phyloP scores from a whole-genome alignment of 2,113 vertebrate genomes.

The Brachyhypopomus gauderio region DNA sequence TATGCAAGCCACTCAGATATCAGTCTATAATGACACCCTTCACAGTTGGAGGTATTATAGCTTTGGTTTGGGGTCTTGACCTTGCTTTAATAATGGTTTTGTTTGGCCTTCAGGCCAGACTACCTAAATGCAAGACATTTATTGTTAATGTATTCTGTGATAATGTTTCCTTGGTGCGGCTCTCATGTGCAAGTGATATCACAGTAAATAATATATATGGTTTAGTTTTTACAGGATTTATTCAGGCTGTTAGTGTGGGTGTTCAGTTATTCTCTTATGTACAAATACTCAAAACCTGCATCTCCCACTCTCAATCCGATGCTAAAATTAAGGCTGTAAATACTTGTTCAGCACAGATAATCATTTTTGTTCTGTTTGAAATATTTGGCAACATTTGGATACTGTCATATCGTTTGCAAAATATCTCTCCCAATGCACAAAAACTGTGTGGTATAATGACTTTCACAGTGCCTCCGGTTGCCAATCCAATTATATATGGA shows the following conservation, averaged over 20 bases:
- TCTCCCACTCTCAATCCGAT: slow-evolving; percentile 32
- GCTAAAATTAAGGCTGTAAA: slow-evolving; percentile 52
- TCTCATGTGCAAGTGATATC: slow-evolving; percentile 49
- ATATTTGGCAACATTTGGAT: not conserved
- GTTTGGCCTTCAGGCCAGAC: slow-evolving; percentile 43
- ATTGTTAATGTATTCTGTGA: slow-evolving; percentile 50
- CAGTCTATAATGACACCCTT: slow-evolving; percentile 44
- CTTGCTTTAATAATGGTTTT: slow-evolving; percentile 36
- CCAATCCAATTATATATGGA: slow-evolving; percentile 53
- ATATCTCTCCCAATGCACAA: slow-evolving; percentile 17
- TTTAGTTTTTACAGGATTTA: slow-evolving; percentile 45
- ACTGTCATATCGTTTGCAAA: slow-evolving; percentile 47
- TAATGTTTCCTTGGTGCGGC: slow-evolving; percentile 46
- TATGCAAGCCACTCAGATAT: slow-evolving; percentile 52
- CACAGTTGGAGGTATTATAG: slow-evolving; percentile 54
- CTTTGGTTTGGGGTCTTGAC: slow-evolving; percentile 44
- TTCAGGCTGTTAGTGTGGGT: slow-evolving; percentile 47
- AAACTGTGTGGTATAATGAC: slow-evolving; percentile 42
- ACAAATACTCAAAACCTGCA: slow-evolving; percentile 46
- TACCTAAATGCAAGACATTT: slow-evolving; percentile 41
- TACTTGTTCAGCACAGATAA: slow-evolving; percentile 50
- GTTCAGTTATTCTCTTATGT: slow-evolving; percentile 52
- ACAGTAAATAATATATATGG: slow-evolving; percentile 55
- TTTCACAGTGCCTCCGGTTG: slow-evolving; percentile 39
- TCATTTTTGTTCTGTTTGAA: slow-evolving; percentile 46